These are phyloP conservation scores for Melolontha melolontha DNA, from an alignment of 2,888 invertebrate species.

Conservation along the genomic window DNA sequence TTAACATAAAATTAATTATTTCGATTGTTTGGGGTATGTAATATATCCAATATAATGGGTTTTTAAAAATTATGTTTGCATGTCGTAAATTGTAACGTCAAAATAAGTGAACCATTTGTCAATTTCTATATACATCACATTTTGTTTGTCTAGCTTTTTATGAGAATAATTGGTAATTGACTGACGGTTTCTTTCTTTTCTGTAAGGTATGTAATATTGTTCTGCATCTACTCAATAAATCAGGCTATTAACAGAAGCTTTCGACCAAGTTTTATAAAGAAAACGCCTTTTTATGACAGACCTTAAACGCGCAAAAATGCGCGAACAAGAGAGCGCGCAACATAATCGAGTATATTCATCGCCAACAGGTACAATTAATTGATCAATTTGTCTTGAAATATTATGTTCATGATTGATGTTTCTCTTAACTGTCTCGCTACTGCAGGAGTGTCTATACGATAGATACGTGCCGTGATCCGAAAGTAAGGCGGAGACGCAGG, in stretches of 20 bases:
- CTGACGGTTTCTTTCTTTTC: conserved; percentile 1
- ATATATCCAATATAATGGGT: too few relatives aligned
- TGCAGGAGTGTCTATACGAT: not conserved
- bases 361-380: conserved; percentile 45
- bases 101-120: too few relatives aligned
- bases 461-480: conserved; percentile 20
- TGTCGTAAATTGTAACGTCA: too few relatives aligned
- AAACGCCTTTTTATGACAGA: conserved; percentile 17
- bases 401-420: conserved; percentile 49
- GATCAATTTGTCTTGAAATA: conserved; percentile 51
- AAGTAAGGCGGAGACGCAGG: conserved; percentile 13
- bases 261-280: conserved; percentile 23
- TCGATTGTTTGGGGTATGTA: too few relatives aligned
- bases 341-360: conserved; percentile 39
- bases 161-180: conserved; percentile 3
- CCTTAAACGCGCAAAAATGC: conserved; percentile 35
- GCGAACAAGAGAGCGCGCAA: conserved; percentile 20
- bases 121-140: not conserved
- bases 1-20: too few relatives aligned
- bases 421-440: conserved; percentile 28
- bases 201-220: conserved; percentile 25
- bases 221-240: conserved; percentile 39
- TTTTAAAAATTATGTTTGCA: too few relatives aligned
- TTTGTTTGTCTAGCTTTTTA: not conserved
- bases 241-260: conserved; percentile 33